Base-by-base conservation (phyloP, 1,140 invertebrate genomes). In the Trichomalopsis sarcophagae region DNA sequence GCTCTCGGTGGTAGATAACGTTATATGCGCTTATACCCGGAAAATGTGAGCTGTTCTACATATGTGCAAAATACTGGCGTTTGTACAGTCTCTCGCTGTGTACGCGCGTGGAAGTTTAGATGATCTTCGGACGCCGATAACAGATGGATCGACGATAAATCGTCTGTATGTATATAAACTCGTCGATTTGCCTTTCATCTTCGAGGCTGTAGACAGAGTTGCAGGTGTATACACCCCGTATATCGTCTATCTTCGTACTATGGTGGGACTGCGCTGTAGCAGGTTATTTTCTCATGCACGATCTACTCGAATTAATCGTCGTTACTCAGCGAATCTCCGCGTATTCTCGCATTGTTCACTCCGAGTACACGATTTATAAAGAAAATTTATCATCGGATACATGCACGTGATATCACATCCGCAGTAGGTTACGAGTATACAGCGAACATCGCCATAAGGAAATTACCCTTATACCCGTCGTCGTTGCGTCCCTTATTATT, bases 31-130 rank as follows among this genome's bases (percentile, higher is more conserved):
- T 10, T 62, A 62, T 5, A 77, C 36, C 36, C 62, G 74, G 55
- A 83, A 83, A 83, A 77, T 77, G n/a, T 11, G 13, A 17, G 27
- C 80, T 71, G 40, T 21, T 27, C 13, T 62, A 44, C 40, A 44
- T n/a, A n/a, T 62, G n/a, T 62, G 55, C 55, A 62, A 62, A 62
- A 62, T n/a, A 21, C 55, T 17, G 4, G 55, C 1, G 14, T 50
- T n/a, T 62, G 21, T 7, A 7, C 7, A n/a, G 3, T 6, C 55
- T 13, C 47, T 17, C 9, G 9, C 9, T 62, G 55, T n/a, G 21
- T 62, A n/a, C 55, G 7, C 21, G n/a, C 17, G 11, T n/a, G 55
- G 55, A 62, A 62, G 6, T 17, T 21, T 62, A 2, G 55, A 7
- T n/a, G 55, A 62, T 62, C 14, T n/a, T 62, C 21, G 6, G 7